phyloP scores from a whole-genome alignment of 1,140 invertebrate species.

The Harlomillsia oculata region DNA sequence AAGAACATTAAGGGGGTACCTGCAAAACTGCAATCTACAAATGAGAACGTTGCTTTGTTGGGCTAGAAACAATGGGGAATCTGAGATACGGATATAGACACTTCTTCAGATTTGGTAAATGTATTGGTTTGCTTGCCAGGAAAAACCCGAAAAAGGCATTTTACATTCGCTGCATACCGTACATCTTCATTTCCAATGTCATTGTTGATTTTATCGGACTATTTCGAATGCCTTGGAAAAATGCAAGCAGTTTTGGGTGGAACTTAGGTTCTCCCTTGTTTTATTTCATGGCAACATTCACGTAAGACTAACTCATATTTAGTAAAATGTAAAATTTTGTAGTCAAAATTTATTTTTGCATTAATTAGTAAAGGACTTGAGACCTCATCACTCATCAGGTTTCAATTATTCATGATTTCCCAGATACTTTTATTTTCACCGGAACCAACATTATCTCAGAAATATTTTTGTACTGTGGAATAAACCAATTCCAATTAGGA shows the following conservation, averaged over 20 bases:
- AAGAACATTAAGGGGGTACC: no score
- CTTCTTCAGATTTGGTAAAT: no score
- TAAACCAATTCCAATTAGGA: neutral
- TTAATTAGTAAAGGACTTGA: no score
- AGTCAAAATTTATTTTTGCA: neutral
- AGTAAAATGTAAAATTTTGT: neutral
- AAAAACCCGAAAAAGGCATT: no score
- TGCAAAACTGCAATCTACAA: no score
- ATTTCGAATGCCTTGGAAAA: neutral
- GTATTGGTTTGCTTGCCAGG: no score
- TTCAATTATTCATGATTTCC: no score
- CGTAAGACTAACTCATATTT: neutral
- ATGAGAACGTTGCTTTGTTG: no score
- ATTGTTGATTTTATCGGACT: neutral
- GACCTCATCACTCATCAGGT: no score
- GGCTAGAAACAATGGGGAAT: no score
- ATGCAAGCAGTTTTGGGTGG: neutral
- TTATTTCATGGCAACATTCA: neutral
- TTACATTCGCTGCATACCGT: no score
- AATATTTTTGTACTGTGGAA: neutral
- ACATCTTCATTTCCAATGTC: neutral
- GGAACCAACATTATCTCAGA: neutral
- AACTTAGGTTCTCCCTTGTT: neutral
- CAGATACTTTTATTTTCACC: neutral
- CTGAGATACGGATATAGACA: no score